Evolutionary conservation across 2,888 invertebrate genomes (phyloP), one percentile per base, ranked within the genome.

Genomic region (Euphydryas editha): DNA sequence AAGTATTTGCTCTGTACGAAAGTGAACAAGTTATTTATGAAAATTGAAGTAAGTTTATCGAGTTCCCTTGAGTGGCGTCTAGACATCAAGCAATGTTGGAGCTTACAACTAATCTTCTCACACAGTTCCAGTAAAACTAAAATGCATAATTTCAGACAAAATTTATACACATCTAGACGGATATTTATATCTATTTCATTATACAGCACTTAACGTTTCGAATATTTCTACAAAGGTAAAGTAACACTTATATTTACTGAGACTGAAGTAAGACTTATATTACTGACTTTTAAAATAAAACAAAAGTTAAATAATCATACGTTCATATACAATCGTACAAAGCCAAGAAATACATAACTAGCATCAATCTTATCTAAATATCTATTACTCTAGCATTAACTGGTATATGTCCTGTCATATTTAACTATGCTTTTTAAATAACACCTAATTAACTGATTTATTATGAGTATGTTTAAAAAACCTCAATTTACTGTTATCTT

Each of bases 51-150:
- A 49, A 59, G 47, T 67, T 62, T 63, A 64, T 64, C 63, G 67
- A 74, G 74, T 75, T 77, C 76, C 80, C 76, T 66, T 72, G 73
- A 77, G 80, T 77, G 74, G 73, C 69, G 87, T 88, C 88, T 88
- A 88, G 88, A 88, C 88, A 76, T 70, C 71, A 70, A 77, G 76
- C 76, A 75, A 70, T 75, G 75, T 72, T 18, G 58, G 65, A 77
- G 74, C 73, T 73, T 73, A 68, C 67, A 60, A 68, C 68, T 75
- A 74, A 72, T 75, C 73, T 73, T 73, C 70, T 63, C 70, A 70
- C 72, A 74, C 68, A 73, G 72, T 73, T 77, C 71, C 64, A 68
- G 66, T 65, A 67, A 62, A 68, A 71, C 67, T 72, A 68, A 68
- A 69, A 56, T 70, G 62, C 20, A 57, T 63, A 65, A 61, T 66